These are phyloP conservation scores for Leptodactylus fuscus DNA, from an alignment of 2,113 vertebrate genomes.

Conservation along the genomic window DNA sequence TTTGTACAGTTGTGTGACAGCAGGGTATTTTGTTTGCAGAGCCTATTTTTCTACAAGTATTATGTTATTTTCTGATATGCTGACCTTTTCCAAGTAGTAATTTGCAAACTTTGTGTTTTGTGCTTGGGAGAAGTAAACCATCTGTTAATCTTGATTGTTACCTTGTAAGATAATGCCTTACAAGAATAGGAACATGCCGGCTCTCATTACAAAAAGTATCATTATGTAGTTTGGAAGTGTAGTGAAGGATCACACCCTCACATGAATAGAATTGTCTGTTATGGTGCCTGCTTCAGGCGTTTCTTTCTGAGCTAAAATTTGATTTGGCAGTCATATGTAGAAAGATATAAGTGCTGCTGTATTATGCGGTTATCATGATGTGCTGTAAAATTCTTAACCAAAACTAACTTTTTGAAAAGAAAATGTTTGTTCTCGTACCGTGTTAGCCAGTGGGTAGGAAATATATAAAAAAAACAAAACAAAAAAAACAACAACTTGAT, in stretches of 20 bases:
- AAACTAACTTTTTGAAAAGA: too few species aligned
- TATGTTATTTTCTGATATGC: neutral
- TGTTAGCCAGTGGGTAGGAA: too few species aligned
- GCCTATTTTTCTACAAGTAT: neutral
- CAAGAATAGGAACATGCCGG: neutral
- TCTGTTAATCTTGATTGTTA: conserved; percentile 27
- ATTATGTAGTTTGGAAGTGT: neutral
- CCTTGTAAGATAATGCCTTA: neutral
- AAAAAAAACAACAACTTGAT: too few species aligned
- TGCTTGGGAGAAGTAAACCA: conserved; percentile 9
- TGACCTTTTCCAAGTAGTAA: conserved; percentile 13
- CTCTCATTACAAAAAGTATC: neutral
- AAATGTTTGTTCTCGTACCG: too few species aligned
- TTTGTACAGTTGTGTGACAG: neutral
- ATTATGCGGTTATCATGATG: neutral
- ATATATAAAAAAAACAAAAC: too few species aligned
- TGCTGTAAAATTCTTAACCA: too few species aligned
- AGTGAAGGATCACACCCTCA: neutral
- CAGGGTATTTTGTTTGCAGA: neutral
- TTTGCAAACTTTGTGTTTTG: neutral
- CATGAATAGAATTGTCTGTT: neutral
- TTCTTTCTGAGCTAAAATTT: neutral
- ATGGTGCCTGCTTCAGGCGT: neutral
- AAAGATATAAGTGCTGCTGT: neutral
- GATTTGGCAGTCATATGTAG: neutral